These are phyloP conservation scores for Apostichopus leukothele DNA, from an alignment of 53 echinoderm and acorn worm species.

Conservation along the genomic window DNA sequence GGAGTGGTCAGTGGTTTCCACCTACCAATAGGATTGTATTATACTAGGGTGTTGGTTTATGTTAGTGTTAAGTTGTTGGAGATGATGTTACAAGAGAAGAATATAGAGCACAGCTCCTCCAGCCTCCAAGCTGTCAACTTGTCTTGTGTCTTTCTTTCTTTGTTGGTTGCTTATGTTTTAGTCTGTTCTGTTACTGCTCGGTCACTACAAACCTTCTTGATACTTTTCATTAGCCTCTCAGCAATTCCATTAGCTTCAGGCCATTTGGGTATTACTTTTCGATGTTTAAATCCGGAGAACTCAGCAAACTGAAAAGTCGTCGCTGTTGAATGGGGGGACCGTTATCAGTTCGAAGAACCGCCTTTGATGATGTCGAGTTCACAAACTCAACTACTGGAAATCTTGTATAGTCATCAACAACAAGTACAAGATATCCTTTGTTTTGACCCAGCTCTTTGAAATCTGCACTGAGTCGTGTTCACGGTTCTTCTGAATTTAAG, in stretches of 20 bases:
- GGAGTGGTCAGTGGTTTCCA: no score
- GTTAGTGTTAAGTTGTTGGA: no score
- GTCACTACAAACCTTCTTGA: not conserved
- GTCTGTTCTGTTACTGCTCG: no score
- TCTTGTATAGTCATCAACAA: conserved; percentile 42
- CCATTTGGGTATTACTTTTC: conserved; percentile 60
- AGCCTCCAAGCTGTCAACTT: no score
- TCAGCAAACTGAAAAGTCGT: conserved; percentile 59
- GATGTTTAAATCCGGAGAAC: conserved; percentile 62
- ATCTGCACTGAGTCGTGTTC: not conserved
- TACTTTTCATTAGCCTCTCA: conserved; percentile 57
- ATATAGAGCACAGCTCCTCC: no score
- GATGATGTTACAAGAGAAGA: no score
- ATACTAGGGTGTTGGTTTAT: no score
- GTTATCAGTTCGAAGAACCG: conserved; percentile 60
- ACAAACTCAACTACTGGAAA: conserved; percentile 57
- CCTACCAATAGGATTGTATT: no score
- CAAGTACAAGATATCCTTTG: no score
- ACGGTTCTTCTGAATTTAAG: not conserved
- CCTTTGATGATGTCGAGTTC: conserved; percentile 53
- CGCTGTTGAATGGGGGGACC: conserved; percentile 68
- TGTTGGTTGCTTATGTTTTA: no score
- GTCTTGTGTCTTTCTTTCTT: no score
- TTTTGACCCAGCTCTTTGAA: no score
- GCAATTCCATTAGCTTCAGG: conserved; percentile 68